Evolutionary conservation across 2,888 invertebrate genomes (phyloP).

Genomic region (Quadroppia sp.): DNA sequence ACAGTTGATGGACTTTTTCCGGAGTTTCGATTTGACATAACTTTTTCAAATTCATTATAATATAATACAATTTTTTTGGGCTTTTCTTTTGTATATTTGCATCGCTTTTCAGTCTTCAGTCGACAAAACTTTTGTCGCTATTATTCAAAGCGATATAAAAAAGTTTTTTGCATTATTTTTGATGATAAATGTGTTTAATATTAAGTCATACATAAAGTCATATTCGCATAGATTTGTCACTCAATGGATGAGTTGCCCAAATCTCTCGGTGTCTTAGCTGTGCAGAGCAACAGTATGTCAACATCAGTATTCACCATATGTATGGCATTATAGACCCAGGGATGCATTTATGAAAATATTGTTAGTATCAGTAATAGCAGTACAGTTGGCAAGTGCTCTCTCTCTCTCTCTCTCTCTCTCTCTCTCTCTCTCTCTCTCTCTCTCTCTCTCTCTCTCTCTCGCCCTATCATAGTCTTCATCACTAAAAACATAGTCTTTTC

Average conservation of each 20-base stretch:
- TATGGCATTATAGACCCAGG: conserved; percentile 3
- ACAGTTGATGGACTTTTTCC: conserved; percentile 19
- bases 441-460: background rate
- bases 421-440: too few relatives aligned
- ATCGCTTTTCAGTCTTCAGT: background rate
- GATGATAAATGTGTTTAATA: conserved; percentile 14
- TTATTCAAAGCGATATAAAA: background rate
- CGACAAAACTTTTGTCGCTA: background rate
- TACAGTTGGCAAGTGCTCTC: background rate
- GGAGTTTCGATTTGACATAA: background rate
- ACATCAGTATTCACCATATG: conserved; percentile 21
- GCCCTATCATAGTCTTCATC: too few relatives aligned
- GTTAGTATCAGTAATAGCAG: background rate
- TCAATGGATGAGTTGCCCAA: background rate
- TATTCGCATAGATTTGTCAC: conserved; percentile 21
- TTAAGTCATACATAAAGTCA: conserved; percentile 23
- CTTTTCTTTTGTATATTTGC: background rate
- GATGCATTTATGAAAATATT: conserved; percentile 16
- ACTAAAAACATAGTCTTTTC: background rate
- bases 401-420: too few relatives aligned
- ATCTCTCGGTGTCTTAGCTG: conserved; percentile 12
- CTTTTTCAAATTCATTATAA: conserved; percentile 22
- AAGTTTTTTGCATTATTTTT: background rate
- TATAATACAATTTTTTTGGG: background rate
- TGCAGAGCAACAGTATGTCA: conserved; percentile 27